Evolutionary conservation across 2,888 invertebrate genomes (phyloP).

Genomic region (Ditylenchus weischeri): DNA sequence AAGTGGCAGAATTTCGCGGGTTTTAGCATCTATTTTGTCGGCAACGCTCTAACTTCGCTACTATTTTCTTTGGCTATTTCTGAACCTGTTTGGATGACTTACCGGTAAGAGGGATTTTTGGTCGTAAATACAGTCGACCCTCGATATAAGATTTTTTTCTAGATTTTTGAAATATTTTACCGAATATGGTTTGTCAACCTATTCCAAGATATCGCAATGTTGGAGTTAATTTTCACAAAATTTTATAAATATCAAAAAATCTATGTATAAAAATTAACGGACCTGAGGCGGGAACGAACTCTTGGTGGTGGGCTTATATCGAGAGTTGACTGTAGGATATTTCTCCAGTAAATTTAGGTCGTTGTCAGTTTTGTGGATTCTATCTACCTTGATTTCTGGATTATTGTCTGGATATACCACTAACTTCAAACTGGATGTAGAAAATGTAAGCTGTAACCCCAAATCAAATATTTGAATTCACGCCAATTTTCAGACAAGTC

Average conservation of each 20-base stretch:
- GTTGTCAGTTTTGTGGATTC: not conserved
- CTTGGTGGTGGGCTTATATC: not conserved
- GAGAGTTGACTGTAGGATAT: not conserved
- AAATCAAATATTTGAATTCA: not conserved
- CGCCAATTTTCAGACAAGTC: not conserved
- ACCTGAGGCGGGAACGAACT: not conserved
- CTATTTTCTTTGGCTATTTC: not conserved
- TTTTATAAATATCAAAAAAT: too few species aligned
- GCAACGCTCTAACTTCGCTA: not conserved
- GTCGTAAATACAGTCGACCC: not conserved
- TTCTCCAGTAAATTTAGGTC: not conserved
- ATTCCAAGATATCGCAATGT: too few species aligned
- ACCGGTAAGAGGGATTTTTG: not conserved
- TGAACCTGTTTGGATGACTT: not conserved
- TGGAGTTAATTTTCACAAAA: too few species aligned
- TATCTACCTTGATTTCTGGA: not conserved
- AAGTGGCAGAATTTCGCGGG: not conserved
- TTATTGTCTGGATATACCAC: not conserved
- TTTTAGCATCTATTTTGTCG: not conserved
- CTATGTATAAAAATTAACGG: not conserved
- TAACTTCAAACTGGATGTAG: conserved; percentile 1
- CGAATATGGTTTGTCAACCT: too few species aligned
- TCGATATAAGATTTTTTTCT: not conserved
- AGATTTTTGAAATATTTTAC: too few species aligned
- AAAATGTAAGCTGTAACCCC: not conserved